Percentiles rank a stretch among this genome's conserved stretches.
Evolutionary conservation across 2,797 vertebrate species (phyloP).

Genomic region (Trachurus trachurus): DNA sequence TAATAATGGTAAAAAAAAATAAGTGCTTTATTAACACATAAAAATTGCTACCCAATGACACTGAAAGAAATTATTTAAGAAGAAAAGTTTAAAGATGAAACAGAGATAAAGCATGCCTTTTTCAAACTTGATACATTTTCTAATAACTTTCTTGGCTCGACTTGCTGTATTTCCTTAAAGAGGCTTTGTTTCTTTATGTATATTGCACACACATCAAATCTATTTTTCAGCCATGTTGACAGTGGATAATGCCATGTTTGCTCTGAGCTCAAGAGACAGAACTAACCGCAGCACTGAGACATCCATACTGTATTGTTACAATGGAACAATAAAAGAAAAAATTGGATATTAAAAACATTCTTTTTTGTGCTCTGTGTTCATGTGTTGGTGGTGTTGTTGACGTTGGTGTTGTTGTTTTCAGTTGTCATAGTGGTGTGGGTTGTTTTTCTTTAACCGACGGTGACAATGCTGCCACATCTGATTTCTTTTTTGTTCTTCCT

Average conservation of each 20-base stretch:
- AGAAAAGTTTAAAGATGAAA: constrained; percentile 53
- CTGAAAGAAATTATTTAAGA: constrained; percentile 66
- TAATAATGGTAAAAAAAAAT: constrained; percentile 48
- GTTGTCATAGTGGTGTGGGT: constrained; percentile 84
- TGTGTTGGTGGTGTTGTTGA: constrained; percentile 74
- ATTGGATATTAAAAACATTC: constrained; percentile 81
- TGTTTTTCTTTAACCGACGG: constrained; percentile 54
- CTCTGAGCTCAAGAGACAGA: constrained; percentile 71
- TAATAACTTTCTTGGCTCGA: constrained; percentile 79
- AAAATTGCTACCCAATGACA: constrained; percentile 75
- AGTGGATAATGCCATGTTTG: constrained; percentile 78
- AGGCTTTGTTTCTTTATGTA: constrained; percentile 89
- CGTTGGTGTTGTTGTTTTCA: constrained; percentile 62
- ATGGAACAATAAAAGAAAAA: constrained; percentile 83
- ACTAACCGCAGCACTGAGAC: constrained; percentile 75
- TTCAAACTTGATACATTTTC: constrained; percentile 86
- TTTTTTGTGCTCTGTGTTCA: constrained; percentile 77
- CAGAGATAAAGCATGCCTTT: constrained; percentile 84
- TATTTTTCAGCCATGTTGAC: constrained; percentile 85
- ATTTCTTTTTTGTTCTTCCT: constrained; percentile 91
- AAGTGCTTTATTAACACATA: constrained; percentile 82
- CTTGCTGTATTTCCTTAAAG: constrained; percentile 84
- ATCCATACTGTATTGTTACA: constrained; percentile 82
- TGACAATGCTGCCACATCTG: constrained; percentile 88
- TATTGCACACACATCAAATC: constrained; percentile 82